Evolutionary conservation across 1,140 invertebrate species (phyloP).

Genomic region (Antheraea mylitta): DNA sequence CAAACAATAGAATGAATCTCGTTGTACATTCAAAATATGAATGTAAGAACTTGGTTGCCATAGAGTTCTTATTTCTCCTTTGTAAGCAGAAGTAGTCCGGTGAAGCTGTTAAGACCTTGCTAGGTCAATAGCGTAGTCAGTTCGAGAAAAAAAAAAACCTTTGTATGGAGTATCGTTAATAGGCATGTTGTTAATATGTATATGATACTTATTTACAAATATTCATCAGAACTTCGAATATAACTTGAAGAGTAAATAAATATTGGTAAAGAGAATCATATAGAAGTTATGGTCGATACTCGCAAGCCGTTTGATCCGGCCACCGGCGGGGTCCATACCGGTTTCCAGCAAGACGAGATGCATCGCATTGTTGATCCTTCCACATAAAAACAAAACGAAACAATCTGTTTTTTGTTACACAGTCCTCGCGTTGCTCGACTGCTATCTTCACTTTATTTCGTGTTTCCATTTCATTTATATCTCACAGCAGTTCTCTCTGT

Average conservation of each 20-base stretch:
- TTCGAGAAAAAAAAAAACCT: no score
- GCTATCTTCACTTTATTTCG: constrained; percentile 41
- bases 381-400: constrained; percentile 69
- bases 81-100: no score
- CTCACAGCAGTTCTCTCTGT: constrained; percentile 4
- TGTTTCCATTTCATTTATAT: constrained; percentile 32
- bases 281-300: constrained; percentile 44
- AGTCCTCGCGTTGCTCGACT: constrained; percentile 28
- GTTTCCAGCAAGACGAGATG: constrained; percentile 57
- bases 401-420: constrained; percentile 55
- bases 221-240: no score
- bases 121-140: no score
- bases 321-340: constrained; percentile 50
- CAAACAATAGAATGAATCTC: no score
- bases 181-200: no score
- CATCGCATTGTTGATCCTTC: constrained; percentile 60
- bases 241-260: constrained; percentile 4
- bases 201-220: no score
- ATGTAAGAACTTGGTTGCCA: no score
- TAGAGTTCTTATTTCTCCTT: no score
- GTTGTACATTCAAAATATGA: no score
- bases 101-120: no score
- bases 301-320: constrained; percentile 38
- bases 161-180: no score
- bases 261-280: constrained; percentile 29